Evolutionary conservation across 2,888 invertebrate genomes (phyloP).

Genomic region (Patella depressa): DNA sequence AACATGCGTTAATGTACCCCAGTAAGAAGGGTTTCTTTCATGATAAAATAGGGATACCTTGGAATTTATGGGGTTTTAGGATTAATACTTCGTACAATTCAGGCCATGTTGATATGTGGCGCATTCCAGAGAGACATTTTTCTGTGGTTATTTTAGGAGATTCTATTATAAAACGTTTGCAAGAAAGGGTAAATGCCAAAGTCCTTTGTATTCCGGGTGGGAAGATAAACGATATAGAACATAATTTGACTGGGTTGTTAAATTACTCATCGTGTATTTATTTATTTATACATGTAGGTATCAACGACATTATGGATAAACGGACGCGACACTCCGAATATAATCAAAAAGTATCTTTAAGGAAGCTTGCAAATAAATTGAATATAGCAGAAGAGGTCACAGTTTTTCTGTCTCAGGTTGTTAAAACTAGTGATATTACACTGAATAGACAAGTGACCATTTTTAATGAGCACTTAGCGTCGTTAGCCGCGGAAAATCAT

Average conservation of each 20-base stretch:
- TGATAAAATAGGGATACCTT: not conserved
- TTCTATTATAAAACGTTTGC: not conserved
- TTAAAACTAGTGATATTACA: no score
- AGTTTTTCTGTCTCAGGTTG: no score
- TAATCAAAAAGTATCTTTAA: no score
- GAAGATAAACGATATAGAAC: not conserved
- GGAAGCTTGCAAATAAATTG: no score
- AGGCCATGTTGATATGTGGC: not conserved
- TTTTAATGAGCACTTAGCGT: no score
- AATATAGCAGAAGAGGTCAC: no score
- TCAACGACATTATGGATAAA: not conserved
- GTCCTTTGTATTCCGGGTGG: not conserved
- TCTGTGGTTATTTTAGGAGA: not conserved
- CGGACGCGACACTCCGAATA: no score
- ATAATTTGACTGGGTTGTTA: not conserved
- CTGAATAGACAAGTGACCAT: no score
- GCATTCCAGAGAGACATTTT: not conserved
- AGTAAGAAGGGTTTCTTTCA: not conserved
- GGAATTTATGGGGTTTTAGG: not conserved
- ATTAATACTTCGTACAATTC: not conserved
- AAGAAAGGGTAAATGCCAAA: not conserved
- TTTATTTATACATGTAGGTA: not conserved
- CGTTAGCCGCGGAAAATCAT: no score
- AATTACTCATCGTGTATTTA: not conserved
- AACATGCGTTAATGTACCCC: not conserved